phyloP scores from a whole-genome alignment of 2,888 invertebrate genomes.

The Bibio marci region DNA sequence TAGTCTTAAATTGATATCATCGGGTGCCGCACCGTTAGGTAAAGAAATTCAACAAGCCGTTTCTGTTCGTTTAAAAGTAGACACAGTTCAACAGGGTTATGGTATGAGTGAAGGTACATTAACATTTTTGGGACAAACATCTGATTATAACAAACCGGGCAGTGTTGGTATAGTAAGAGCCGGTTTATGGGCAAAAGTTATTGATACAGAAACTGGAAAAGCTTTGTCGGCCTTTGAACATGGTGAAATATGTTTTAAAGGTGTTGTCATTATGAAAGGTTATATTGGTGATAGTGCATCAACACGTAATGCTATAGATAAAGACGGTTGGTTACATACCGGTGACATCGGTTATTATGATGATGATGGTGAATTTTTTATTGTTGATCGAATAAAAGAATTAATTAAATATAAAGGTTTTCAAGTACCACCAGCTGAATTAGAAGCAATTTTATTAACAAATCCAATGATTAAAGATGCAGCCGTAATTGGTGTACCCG shows the following conservation, averaged over 20 bases:
- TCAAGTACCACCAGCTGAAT: constrained; percentile 75
- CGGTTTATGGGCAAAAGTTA: constrained; percentile 44
- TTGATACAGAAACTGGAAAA: constrained; percentile 44
- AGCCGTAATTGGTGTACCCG: constrained; percentile 63
- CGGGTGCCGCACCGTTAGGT: constrained; percentile 71
- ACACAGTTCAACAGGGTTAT: constrained; percentile 50
- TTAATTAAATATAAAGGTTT: constrained; percentile 81
- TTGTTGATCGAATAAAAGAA: constrained; percentile 76
- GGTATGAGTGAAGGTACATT: constrained; percentile 68
- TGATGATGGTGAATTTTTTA: constrained; percentile 54
- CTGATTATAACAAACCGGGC: constrained; percentile 33
- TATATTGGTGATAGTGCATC: constrained; percentile 58
- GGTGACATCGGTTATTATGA: constrained; percentile 78
- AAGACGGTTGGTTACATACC: constrained; percentile 58
- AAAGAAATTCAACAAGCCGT: constrained; percentile 45
- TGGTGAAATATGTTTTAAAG: constrained; percentile 75
- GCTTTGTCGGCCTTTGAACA: constrained; percentile 43
- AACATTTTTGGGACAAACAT: constrained; percentile 29
- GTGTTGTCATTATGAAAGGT: constrained; percentile 66
- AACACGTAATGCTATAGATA: constrained; percentile 44
- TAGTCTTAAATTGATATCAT: constrained; percentile 47
- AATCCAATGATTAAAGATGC: constrained; percentile 56
- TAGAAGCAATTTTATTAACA: constrained; percentile 60
- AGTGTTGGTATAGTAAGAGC: constrained; percentile 51
- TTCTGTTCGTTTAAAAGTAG: constrained; percentile 25